These are phyloP conservation scores for Caretta caretta DNA, from an alignment of 2,113 vertebrate genomes.

Conservation along the genomic window DNA sequence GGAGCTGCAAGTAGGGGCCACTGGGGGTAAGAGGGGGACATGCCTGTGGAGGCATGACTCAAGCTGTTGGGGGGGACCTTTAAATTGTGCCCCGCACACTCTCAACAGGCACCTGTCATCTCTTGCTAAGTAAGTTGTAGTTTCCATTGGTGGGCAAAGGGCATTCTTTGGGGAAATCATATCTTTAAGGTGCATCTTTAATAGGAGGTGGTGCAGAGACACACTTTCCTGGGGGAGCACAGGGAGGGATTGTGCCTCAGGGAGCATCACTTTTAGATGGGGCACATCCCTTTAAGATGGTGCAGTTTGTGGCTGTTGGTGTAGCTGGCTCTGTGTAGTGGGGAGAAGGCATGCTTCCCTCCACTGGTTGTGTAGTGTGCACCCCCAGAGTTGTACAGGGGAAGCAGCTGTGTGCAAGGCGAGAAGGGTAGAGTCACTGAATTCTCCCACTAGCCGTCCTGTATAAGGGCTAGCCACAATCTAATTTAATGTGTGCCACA, in stretches of 20 bases:
- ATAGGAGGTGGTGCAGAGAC: neutral
- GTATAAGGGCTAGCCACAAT: fast-evolving
- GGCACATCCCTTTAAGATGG: conserved; percentile 1
- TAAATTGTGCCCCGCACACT: too few species aligned
- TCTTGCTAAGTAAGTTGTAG: neutral
- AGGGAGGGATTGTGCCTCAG: neutral
- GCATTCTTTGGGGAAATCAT: neutral
- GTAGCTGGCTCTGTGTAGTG: neutral
- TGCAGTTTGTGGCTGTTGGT: neutral
- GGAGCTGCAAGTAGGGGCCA: too few species aligned
- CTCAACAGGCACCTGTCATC: neutral
- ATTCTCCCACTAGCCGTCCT: neutral
- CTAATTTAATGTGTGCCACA: neutral
- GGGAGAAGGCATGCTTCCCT: neutral
- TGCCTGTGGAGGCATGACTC: too few species aligned
- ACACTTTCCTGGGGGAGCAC: neutral
- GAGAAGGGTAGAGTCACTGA: neutral
- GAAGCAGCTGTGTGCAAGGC: neutral
- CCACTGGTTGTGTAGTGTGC: neutral
- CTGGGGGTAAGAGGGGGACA: too few species aligned
- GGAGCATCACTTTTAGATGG: neutral
- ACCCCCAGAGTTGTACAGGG: neutral
- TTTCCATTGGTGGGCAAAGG: neutral
- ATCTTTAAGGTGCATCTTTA: neutral
- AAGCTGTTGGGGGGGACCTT: too few species aligned